These are phyloP conservation scores for Actenoides lindsayi DNA, from an alignment of 2,113 vertebrate species.

Conservation along the genomic window DNA sequence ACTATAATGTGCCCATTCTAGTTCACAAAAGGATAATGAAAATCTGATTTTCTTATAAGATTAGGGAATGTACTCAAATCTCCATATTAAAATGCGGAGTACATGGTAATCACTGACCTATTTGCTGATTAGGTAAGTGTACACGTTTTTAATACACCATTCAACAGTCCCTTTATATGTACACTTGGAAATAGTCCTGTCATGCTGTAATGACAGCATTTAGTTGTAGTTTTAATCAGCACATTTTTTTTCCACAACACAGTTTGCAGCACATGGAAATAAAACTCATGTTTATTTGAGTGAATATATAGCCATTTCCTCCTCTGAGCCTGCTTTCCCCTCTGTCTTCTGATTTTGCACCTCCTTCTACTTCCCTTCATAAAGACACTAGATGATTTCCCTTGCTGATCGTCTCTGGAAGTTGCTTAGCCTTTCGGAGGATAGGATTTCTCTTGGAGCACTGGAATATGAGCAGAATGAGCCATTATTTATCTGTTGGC, in stretches of 20 bases:
- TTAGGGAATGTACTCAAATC: slow-evolving; percentile 50
- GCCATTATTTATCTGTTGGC: neutral
- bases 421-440: neutral
- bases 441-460: neutral
- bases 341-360: neutral
- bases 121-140: neutral
- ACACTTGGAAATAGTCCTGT: neutral
- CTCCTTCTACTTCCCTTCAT: neutral
- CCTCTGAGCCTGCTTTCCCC: neutral
- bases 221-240: neutral
- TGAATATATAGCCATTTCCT: neutral
- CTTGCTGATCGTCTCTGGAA: neutral
- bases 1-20: neutral
- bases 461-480: neutral
- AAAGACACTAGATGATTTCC: neutral
- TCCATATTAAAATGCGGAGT: slow-evolving; percentile 48
- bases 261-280: neutral
- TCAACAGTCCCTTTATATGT: neutral
- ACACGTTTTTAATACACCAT: neutral
- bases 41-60: slow-evolving; percentile 25
- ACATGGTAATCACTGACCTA: slow-evolving; percentile 9
- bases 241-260: neutral
- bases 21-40: slow-evolving; percentile 38
- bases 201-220: neutral
- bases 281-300: neutral